These are phyloP conservation scores for Lordiphosa collinella DNA, from an alignment of 1,140 invertebrate genomes.

Conservation along the genomic window DNA sequence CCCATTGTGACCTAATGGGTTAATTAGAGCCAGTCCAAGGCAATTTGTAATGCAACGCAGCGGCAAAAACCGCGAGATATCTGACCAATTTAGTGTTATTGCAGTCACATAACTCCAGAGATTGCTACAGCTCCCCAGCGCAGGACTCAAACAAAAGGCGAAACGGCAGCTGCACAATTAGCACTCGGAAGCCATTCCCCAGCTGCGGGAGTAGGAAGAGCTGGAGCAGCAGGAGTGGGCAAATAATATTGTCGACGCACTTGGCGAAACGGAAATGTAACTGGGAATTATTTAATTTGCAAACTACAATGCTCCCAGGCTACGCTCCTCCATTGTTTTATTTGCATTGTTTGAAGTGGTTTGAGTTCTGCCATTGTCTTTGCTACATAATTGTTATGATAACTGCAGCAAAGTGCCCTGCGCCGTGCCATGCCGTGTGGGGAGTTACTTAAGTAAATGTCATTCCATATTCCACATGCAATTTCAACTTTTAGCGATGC, in stretches of 20 bases:
- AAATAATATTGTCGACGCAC: constrained; percentile 74
- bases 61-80: constrained; percentile 68
- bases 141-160: constrained; percentile 58
- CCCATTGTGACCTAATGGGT: constrained; percentile 39
- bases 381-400: constrained; percentile 74
- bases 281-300: constrained; percentile 77
- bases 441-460: constrained; percentile 68
- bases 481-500: constrained; percentile 22
- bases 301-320: constrained; percentile 61
- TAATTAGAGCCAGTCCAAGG: constrained; percentile 37
- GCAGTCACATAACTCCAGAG: constrained; percentile 74
- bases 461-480: constrained; percentile 29
- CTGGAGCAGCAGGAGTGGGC: constrained; percentile 40
- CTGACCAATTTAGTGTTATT: constrained; percentile 76
- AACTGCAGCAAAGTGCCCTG: constrained; percentile 52
- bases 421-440: neutral
- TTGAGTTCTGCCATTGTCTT: constrained; percentile 49
- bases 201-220: constrained; percentile 2
- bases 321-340: constrained; percentile 32
- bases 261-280: constrained; percentile 67
- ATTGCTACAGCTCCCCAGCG: constrained; percentile 52
- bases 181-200: constrained; percentile 62
- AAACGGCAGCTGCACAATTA: constrained; percentile 67
- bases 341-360: constrained; percentile 22
- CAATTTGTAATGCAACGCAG: constrained; percentile 33